Evolutionary conservation across 2,797 vertebrate species (phyloP).

Genomic region (Enteromius paludinosus): DNA sequence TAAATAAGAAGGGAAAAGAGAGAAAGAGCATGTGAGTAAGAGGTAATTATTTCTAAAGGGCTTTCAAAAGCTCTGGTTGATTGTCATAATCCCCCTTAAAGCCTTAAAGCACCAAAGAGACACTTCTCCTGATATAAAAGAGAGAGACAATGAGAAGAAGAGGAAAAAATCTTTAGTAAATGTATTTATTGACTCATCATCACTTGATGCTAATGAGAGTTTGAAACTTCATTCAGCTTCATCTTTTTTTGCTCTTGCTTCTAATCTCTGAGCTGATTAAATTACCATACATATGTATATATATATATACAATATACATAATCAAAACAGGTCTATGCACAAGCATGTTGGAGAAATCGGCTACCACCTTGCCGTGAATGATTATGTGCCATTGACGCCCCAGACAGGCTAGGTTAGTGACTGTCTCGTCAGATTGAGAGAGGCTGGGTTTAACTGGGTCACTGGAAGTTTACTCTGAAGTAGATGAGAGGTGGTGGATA

Average conservation of each 20-base stretch:
- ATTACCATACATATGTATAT: neutral
- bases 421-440: conserved; percentile 10
- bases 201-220: conserved; percentile 41
- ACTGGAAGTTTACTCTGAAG: conserved; percentile 17
- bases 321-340: neutral
- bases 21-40: neutral
- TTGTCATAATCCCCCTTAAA: conserved; percentile 53
- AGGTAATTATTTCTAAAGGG: conserved; percentile 50
- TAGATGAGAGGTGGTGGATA: neutral
- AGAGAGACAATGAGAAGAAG: neutral
- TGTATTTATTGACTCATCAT: conserved; percentile 36
- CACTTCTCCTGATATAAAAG: conserved; percentile 25
- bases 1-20: conserved; percentile 7
- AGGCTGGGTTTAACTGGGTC: conserved; percentile 26
- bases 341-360: neutral
- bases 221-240: conserved; percentile 30
- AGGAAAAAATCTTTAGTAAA: conserved; percentile 34
- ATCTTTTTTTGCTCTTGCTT: conserved; percentile 31
- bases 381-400: neutral
- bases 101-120: conserved; percentile 47
- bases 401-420: conserved; percentile 13
- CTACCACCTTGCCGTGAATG: neutral
- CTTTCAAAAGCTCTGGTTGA: conserved; percentile 50
- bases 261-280: neutral
- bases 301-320: neutral